A percentile compares a stretch with the other conserved stretches of the same genome.
phyloP scores from a whole-genome alignment of 2,888 invertebrate species.

The Stictocephala bisonia region DNA sequence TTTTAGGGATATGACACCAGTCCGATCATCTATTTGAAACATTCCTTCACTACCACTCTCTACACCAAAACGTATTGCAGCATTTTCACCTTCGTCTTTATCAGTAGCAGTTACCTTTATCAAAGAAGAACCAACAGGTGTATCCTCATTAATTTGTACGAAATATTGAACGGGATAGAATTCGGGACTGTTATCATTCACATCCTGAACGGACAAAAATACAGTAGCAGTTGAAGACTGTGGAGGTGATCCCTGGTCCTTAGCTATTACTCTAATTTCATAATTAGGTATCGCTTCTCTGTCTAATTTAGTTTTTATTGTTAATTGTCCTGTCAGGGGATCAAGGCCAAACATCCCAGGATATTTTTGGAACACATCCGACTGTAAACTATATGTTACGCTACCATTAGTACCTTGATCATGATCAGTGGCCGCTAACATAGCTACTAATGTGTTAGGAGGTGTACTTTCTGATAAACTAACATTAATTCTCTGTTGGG shows the following conservation, averaged over 20 bases:
- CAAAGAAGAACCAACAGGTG: slow-evolving; percentile 73
- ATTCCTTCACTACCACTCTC: slow-evolving; percentile 83
- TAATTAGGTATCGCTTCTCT: slow-evolving; percentile 83
- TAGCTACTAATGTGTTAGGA: slow-evolving; percentile 82
- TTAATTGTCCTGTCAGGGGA: slow-evolving; percentile 85
- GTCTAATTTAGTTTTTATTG: slow-evolving; percentile 81
- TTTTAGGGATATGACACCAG: slow-evolving; percentile 79
- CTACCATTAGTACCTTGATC: slow-evolving; percentile 95
- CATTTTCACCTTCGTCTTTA: slow-evolving; percentile 90
- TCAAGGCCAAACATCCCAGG: slow-evolving; percentile 88
- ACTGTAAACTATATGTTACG: slow-evolving; percentile 83
- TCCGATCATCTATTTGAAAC: slow-evolving; percentile 82
- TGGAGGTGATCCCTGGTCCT: slow-evolving; percentile 91
- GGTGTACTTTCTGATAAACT: slow-evolving; percentile 84
- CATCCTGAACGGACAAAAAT: slow-evolving; percentile 81
- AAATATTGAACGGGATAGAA: slow-evolving; percentile 93
- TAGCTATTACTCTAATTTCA: slow-evolving; percentile 86
- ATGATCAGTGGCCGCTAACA: slow-evolving; percentile 87
- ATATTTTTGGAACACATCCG: slow-evolving; percentile 81
- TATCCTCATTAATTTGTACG: slow-evolving; percentile 77
- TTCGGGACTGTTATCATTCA: slow-evolving; percentile 92
- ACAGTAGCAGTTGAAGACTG: slow-evolving; percentile 92
- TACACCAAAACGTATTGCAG: slow-evolving; percentile 80
- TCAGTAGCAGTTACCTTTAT: slow-evolving; percentile 85
- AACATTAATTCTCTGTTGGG: slow-evolving; percentile 78